phyloP scores from a whole-genome alignment of 1,140 invertebrate species.

The Pseudomyrmex pallidus region DNA sequence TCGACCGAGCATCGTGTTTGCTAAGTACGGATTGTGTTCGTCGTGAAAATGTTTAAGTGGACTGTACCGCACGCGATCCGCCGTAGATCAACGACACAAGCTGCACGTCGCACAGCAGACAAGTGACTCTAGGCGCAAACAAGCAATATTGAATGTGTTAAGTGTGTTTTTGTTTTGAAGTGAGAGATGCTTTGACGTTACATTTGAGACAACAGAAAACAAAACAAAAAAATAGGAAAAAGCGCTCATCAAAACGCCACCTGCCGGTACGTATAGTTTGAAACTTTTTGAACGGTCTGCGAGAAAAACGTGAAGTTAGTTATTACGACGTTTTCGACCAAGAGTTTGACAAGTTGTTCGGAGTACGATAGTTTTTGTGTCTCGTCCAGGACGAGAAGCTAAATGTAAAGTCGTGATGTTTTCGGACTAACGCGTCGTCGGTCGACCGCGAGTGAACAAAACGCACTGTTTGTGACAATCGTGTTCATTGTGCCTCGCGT shows the following conservation, averaged over 20 bases:
- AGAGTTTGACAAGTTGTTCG: background rate
- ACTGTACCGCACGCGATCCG: background rate
- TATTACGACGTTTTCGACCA: background rate
- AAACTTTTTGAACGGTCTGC: slow-evolving; percentile 16
- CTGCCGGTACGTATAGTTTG: slow-evolving; percentile 10
- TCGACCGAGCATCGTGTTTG: background rate
- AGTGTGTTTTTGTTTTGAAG: background rate
- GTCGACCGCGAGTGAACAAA: slow-evolving; percentile 10
- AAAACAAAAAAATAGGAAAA: background rate
- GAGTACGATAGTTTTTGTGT: too few relatives aligned
- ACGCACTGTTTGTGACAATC: slow-evolving; percentile 40
- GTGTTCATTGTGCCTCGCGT: slow-evolving; percentile 49
- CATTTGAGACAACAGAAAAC: background rate
- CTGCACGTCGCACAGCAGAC: background rate
- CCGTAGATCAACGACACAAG: background rate
- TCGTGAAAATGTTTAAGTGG: background rate
- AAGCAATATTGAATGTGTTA: background rate
- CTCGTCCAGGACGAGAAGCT: background rate
- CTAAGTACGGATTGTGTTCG: background rate
- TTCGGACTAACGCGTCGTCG: background rate
- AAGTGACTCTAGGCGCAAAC: slow-evolving; percentile 1
- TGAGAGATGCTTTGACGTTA: background rate
- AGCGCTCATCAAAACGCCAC: slow-evolving; percentile 3
- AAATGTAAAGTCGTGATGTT: background rate
- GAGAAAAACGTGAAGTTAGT: slow-evolving; percentile 1